Evolutionary conservation across 2,888 invertebrate species (phyloP), one percentile per base, ranked within the genome.

Genomic region (Cantharis rufa): DNA sequence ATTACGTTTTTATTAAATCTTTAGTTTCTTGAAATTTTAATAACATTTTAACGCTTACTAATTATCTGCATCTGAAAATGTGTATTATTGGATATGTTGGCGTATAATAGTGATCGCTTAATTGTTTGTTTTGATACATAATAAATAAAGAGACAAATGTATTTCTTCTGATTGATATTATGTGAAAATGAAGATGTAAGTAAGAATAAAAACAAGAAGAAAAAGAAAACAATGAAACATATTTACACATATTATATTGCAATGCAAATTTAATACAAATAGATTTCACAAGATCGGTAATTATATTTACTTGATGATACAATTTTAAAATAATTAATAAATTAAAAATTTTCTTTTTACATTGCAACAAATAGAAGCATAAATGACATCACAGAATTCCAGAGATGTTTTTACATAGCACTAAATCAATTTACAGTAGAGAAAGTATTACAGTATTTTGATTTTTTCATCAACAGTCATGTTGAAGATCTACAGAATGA

Each of bases 321-420:
- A 78, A 62, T 73, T 15, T 48, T n/a, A 61, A 72, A 69, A 62
- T 71, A 69, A 71, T 74, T 27, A 72, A 72, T 70, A 28, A 70
- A 72, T 72, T 71, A 72, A 74, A 62, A 64, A 70, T 69, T 70
- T 71, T 10, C 18, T 70, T 73, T 73, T 66, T 16, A 78, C 73
- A 78, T 78, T 78, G 78, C 78, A 74, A 78, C 71, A 70, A 72
- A 71, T 24, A 75, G 69, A 74, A 63, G 69, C 72, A 76, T 79
- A 78, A 81, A 81, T 79, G 75, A 81, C 78, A 81, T 80, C 80
- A 80, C 81, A 81, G 81, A 79, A 79, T 80, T 80, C 77, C 75
- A 78, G 77, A 80, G 76, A 78, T 80, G 78, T 78, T 73, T 72
- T 74, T 78, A 76, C 73, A 69, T 77, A 77, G 75, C 75, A 75